A percentile compares a stretch with the other conserved stretches of the same genome.
Conservation (phyloP, 2,113 vertebrate species). For the Salvelinus namaycush region DNA sequence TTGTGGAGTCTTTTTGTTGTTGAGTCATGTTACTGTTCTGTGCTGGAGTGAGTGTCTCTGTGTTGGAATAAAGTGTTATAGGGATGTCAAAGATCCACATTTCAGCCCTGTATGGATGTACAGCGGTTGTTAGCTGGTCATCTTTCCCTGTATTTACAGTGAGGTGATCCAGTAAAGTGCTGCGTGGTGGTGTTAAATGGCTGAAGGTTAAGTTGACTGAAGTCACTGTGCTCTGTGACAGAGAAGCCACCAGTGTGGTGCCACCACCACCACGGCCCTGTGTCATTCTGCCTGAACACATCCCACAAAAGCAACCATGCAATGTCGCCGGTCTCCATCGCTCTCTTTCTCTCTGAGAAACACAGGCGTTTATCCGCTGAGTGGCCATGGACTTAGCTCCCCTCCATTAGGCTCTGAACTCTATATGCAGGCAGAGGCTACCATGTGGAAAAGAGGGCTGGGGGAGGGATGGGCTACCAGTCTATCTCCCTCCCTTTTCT, state of each 20-base stretch:
- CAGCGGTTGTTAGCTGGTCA: too few relatives aligned
- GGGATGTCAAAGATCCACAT: too few relatives aligned
- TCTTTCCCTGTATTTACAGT: too few relatives aligned
- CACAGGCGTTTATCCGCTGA: conserved; percentile 55
- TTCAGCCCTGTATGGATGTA: too few relatives aligned
- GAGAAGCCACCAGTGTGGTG: conserved; percentile 23
- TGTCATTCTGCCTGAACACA: conserved; percentile 23
- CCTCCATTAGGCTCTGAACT: conserved; percentile 72
- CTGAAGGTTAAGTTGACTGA: too few relatives aligned
- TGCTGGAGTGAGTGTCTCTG: too few relatives aligned
- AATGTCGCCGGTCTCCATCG: neutral
- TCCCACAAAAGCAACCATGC: conserved; percentile 44
- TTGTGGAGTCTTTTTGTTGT: too few relatives aligned
- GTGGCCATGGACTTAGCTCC: conserved; percentile 65
- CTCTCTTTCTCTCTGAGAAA: conserved; percentile 31
- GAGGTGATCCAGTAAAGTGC: too few relatives aligned
- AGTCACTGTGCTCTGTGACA: conserved; percentile 21
- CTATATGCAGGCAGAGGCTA: conserved; percentile 55
- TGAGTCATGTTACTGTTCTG: too few relatives aligned
- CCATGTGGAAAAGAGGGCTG: conserved; percentile 65
- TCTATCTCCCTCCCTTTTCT: neutral
- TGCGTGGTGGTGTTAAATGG: too few relatives aligned
- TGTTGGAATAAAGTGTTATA: too few relatives aligned
- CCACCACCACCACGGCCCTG: conserved; percentile 32
- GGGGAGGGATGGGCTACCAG: conserved; percentile 28